These are phyloP conservation scores for Eupsilia transversa DNA, from an alignment of 2,888 invertebrate species.

Conservation along the genomic window DNA sequence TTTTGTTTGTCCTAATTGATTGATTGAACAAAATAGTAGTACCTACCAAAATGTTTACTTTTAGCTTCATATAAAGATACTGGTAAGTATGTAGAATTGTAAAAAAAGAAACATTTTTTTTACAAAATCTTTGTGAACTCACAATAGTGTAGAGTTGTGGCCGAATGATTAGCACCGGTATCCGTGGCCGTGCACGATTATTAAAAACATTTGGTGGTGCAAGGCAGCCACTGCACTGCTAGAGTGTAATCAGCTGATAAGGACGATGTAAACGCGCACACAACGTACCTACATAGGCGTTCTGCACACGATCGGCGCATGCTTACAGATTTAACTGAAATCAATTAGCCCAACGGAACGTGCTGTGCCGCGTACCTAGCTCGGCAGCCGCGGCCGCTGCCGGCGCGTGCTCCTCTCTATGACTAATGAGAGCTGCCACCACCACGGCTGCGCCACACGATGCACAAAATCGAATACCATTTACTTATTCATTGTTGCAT, in stretches of 20 bases:
- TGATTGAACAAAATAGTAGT: not conserved
- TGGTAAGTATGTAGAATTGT: not conserved
- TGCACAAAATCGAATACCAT: constrained; percentile 88
- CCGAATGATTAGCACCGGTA: constrained; percentile 53
- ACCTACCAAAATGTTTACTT: constrained; percentile 5
- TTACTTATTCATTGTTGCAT: constrained; percentile 87
- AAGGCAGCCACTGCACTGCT: constrained; percentile 74
- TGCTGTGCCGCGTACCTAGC: constrained; percentile 60
- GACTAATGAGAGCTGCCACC: constrained; percentile 73
- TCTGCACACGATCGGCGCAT: constrained; percentile 82
- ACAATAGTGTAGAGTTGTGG: constrained; percentile 28
- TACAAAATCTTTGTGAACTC: constrained; percentile 27
- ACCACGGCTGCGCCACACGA: constrained; percentile 84
- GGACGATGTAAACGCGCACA: constrained; percentile 75
- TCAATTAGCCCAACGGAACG: constrained; percentile 79
- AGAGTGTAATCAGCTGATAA: constrained; percentile 88
- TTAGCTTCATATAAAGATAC: not conserved
- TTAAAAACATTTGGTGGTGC: constrained; percentile 77
- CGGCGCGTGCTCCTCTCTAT: constrained; percentile 66
- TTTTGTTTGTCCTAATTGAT: constrained; percentile 13
- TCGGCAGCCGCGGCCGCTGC: constrained; percentile 48
- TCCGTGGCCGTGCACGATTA: constrained; percentile 65
- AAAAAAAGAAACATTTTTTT: not conserved
- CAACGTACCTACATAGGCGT: constrained; percentile 70
- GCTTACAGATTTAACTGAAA: constrained; percentile 82